A percentile compares a stretch with the other conserved stretches of the same genome.
Conservation (phyloP, 2,797 vertebrate species). For the Enteromius unitaeniatus region DNA sequence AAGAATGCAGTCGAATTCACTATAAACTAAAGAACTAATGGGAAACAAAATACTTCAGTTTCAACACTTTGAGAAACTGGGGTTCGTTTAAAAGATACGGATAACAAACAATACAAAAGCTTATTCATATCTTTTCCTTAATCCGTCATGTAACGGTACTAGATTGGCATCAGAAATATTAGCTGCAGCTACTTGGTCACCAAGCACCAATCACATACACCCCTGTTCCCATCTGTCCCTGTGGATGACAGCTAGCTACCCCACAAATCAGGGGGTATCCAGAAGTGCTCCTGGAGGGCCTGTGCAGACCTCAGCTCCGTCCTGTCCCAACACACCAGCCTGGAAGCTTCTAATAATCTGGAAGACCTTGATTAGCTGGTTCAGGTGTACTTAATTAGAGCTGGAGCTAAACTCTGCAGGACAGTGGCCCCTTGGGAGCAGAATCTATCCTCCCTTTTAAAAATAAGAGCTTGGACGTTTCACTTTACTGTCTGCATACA, state of each 20-base stretch:
- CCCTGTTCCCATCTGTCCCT: constrained; percentile 12
- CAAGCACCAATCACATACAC: constrained; percentile 39
- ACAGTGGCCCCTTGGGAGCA: not conserved
- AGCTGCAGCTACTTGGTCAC: constrained; percentile 40
- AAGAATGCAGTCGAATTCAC: constrained; percentile 68
- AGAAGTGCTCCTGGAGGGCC: not conserved
- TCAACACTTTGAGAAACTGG: constrained; percentile 44
- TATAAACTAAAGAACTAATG: constrained; percentile 61
- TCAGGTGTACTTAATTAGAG: constrained; percentile 3
- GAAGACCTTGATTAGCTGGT: not conserved
- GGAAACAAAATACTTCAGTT: constrained; percentile 61
- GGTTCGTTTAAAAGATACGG: constrained; percentile 38
- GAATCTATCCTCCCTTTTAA: constrained; percentile 5
- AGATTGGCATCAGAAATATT: constrained; percentile 43
- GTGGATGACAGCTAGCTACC: constrained; percentile 26
- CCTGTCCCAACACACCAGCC: constrained; percentile 11
- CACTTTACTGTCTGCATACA: constrained; percentile 40
- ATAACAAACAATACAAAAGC: constrained; percentile 43
- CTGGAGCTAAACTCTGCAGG: constrained; percentile 3
- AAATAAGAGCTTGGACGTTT: constrained; percentile 29
- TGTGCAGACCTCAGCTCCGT: constrained; percentile 7
- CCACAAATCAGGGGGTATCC: constrained; percentile 10
- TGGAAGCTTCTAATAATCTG: not conserved
- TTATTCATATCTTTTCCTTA: constrained; percentile 28
- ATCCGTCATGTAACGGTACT: not conserved